Conservation (phyloP, 2,113 vertebrate species). For the Galeopterus variegatus region DNA sequence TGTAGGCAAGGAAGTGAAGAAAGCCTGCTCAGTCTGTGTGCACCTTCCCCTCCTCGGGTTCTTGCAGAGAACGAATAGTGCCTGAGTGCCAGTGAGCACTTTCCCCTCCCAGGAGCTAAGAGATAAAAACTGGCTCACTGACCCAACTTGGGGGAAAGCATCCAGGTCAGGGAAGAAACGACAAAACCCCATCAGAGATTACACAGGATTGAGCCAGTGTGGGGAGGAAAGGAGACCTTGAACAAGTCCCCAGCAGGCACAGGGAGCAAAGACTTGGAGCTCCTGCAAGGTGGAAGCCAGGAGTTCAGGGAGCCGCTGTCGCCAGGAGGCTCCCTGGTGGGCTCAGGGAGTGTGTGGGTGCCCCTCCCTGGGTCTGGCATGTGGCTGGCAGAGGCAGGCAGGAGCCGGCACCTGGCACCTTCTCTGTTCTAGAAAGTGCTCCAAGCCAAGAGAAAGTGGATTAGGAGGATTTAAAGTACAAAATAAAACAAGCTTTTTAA, state of each 20-base stretch:
- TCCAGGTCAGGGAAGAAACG: background rate
- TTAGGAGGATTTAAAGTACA: constrained; percentile 82
- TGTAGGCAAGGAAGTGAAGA: rapidly evolving
- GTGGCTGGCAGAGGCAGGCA: constrained; percentile 79
- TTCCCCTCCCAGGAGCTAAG: background rate
- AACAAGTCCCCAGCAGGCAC: rapidly evolving
- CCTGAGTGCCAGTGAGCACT: rapidly evolving
- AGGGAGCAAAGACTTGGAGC: background rate
- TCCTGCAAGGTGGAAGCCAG: background rate
- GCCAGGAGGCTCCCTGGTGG: background rate
- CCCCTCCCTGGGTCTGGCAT: constrained; percentile 65
- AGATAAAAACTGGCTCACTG: background rate
- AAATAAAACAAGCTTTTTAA: constrained; percentile 59
- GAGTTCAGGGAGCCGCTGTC: background rate
- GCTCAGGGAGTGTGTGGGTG: background rate
- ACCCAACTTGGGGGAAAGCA: background rate
- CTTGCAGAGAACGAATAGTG: background rate
- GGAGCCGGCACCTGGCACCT: constrained; percentile 81
- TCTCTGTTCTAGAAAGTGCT: constrained; percentile 77
- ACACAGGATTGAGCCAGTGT: too few species aligned
- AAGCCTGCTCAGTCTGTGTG: rapidly evolving
- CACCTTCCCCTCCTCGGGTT: background rate
- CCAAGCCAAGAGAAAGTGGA: constrained; percentile 80
- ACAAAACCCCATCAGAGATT: background rate
- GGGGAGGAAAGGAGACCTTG: too few species aligned